Percentiles rank a stretch among this genome's conserved stretches.
Evolutionary conservation across 2,113 vertebrate genomes (phyloP).

Genomic region (Eurypyga helias): DNA sequence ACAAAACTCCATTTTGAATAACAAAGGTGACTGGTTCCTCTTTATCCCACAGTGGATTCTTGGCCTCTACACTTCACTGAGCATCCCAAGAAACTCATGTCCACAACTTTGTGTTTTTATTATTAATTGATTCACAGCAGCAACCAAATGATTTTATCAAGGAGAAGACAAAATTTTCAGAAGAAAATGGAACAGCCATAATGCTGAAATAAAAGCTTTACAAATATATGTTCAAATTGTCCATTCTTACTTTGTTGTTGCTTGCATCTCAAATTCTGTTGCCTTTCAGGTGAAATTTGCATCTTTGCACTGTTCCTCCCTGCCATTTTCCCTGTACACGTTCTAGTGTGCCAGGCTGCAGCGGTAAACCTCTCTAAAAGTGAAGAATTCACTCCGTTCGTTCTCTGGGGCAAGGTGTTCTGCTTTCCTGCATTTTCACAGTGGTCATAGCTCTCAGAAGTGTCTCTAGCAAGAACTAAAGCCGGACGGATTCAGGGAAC

Average conservation of each 20-base stretch:
- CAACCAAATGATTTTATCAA: not conserved
- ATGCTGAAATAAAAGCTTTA: not conserved
- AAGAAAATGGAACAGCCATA: fast-evolving
- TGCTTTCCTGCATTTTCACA: not conserved
- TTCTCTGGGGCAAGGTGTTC: not conserved
- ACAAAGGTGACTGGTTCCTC: not conserved
- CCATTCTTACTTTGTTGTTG: not conserved
- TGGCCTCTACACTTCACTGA: not conserved
- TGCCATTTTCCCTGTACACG: not conserved
- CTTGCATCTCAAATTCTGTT: not conserved
- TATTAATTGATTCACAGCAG: not conserved
- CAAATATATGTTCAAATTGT: not conserved
- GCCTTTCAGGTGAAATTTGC: not conserved
- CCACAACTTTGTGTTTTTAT: not conserved
- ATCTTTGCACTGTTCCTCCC: not conserved
- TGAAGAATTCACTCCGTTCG: not conserved
- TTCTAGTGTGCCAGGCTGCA: not conserved
- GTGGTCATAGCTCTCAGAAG: not conserved
- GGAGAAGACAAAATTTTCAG: not conserved
- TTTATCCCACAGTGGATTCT: not conserved
- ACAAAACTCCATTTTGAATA: not conserved
- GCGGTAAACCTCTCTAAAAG: not conserved
- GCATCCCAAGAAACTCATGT: not conserved
- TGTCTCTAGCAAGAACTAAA: not conserved
- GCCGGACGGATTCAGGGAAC: not conserved